A percentile compares a stretch with the other conserved stretches of the same genome.
phyloP scores from a whole-genome alignment of 2,113 vertebrate species.

The Canis aureus region DNA sequence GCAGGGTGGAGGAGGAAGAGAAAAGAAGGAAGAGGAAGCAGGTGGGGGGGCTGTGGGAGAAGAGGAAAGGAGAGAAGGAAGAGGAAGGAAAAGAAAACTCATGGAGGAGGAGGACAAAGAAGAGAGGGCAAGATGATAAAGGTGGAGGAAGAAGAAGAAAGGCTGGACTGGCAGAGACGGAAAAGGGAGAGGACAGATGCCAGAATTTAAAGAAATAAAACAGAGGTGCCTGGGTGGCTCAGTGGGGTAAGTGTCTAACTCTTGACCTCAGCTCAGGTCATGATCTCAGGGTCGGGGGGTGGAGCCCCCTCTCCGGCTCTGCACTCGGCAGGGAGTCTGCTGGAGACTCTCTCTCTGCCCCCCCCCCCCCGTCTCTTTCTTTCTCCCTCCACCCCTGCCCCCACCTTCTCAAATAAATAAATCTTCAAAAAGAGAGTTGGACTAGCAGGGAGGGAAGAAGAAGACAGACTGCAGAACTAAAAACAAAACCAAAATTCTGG shows the following conservation, averaged over 20 bases:
- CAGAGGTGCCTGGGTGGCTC: background rate
- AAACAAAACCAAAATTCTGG: background rate
- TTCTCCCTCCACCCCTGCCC: background rate
- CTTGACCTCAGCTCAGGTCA: background rate
- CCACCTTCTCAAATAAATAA: background rate
- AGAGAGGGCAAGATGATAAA: too few relatives aligned
- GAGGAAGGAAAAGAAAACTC: background rate
- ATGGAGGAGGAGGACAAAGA: background rate
- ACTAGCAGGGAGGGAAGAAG: background rate
- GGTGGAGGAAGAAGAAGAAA: background rate
- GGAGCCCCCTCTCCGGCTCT: background rate
- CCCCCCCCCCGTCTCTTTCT: too few relatives aligned
- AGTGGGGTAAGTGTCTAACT: background rate
- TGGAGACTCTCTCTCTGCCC: background rate
- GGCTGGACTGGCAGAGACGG: background rate
- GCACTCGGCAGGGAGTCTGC: background rate
- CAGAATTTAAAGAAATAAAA: background rate
- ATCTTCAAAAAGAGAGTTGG: background rate
- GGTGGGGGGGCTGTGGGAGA: background rate
- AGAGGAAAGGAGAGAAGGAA: background rate
- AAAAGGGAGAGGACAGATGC: background rate
- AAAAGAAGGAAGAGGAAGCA: background rate
- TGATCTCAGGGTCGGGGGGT: background rate
- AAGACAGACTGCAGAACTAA: background rate
- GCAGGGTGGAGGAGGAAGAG: background rate